phyloP scores from a whole-genome alignment of 2,888 invertebrate species.

The Oscheius sp. region DNA sequence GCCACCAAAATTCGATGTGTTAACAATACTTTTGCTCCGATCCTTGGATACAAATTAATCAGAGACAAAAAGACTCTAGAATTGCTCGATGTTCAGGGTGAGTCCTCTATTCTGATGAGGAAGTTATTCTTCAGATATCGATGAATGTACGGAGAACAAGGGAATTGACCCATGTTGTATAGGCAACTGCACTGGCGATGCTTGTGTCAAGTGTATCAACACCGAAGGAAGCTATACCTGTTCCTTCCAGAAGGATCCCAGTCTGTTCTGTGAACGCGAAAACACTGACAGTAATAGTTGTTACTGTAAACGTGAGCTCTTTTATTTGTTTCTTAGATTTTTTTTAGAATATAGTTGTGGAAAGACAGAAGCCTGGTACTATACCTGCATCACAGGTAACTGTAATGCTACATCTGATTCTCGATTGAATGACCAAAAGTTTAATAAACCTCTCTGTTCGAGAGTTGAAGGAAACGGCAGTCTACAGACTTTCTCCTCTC shows the following conservation, averaged over 20 bases:
- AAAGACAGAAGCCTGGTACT: constrained; percentile 13
- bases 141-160: constrained; percentile 16
- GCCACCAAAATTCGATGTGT: not conserved
- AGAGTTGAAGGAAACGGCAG: not conserved
- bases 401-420: constrained; percentile 1
- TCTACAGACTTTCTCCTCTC: constrained; percentile 8
- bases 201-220: constrained; percentile 22
- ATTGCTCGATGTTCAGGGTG: constrained; percentile 10
- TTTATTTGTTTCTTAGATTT: not conserved
- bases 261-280: not conserved
- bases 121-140: constrained; percentile 11
- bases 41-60: constrained; percentile 8
- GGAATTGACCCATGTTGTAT: not conserved
- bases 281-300: constrained; percentile 7
- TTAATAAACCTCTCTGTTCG: constrained; percentile 26
- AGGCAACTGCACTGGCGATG: not conserved
- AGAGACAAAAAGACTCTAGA: not conserved
- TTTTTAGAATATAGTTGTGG: constrained; percentile 12
- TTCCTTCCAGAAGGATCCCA: not conserved
- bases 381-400: not conserved
- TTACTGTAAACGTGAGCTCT: constrained; percentile 14
- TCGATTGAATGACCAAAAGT: constrained; percentile 2
- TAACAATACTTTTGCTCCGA: not conserved
- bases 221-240: constrained; percentile 14
- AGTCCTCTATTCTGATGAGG: not conserved